Base-by-base conservation (phyloP, 92 coral and sea anemone species). In the Metridium senile region DNA sequence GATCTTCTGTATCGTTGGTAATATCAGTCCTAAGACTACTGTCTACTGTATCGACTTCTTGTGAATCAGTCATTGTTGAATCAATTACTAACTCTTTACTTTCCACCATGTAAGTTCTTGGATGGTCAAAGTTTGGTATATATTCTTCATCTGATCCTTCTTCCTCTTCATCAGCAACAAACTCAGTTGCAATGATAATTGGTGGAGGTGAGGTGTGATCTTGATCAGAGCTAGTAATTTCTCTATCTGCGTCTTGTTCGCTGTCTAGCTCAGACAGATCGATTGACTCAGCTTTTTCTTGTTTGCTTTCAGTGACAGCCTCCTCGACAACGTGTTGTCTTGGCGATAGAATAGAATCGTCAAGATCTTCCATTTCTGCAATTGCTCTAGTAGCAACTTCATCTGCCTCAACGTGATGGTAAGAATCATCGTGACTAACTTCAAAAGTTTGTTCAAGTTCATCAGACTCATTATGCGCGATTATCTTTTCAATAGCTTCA, bases 61-160 rank as follows among this genome's bases (percentile, higher is more conserved):
- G 35, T 52, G 65, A 53, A 26, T 73, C 78, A 0, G 23, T 10
- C 25, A 54, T 8, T 33, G 63, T 26, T 22, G 51, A 63, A 28
- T 79, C 84, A 21, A 79, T 71, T 11, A 79, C 45, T 25, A 79
- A 65, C 30, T 79, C 84, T 58, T 79, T 79, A 21, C 33, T 61
- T 43, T 68, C 84, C 25, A 63, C 51, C 67, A 79, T 33, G 62
- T 79, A 79, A 0, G 61, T 79, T 45, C 84, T 34, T 0, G 84
- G 84, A 70, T 68, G 68, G 8, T 79, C 84, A 43, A 79, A 79
- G 33, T 79, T 43, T 19, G 84, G 84, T 20, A 79, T 57, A 43
- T 79, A 79, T n/a, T 79, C 84, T 61, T 79, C 84, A 19, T 79
- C 84, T 11, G 84, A 79, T 8, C 84, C 84, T 27, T 79, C 84